Percentiles rank a stretch among this genome's conserved stretches.
These are phyloP conservation scores for Lampris megalopsis DNA, from an alignment of 2,113 vertebrate species.

Conservation along the genomic window DNA sequence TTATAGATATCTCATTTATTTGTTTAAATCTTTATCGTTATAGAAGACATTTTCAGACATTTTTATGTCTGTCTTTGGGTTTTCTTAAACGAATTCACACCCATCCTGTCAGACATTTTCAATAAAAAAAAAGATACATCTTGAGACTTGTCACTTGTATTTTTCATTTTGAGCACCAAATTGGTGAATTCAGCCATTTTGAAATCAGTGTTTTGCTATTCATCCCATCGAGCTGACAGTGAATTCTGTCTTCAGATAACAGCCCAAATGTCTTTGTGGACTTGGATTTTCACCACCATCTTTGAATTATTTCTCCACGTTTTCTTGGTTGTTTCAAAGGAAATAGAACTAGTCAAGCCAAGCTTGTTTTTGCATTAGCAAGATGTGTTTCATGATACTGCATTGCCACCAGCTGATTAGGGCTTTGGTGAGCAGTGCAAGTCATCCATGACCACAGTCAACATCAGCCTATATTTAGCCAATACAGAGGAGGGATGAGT, in stretches of 20 bases:
- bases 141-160: background rate
- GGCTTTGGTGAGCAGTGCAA: conserved; percentile 47
- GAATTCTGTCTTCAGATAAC: too few relatives aligned
- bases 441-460: conserved; percentile 53
- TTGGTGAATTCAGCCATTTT: too few relatives aligned
- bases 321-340: background rate
- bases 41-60: background rate
- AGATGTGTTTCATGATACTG: conserved; percentile 27
- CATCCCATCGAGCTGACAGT: too few relatives aligned
- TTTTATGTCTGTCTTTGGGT: background rate
- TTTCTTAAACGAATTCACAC: background rate
- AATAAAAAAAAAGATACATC: too few relatives aligned
- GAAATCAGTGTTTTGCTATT: too few relatives aligned
- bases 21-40: too few relatives aligned
- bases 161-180: too few relatives aligned
- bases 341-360: background rate
- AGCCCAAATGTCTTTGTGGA: too few relatives aligned
- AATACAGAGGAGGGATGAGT: conserved; percentile 15
- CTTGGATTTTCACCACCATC: too few relatives aligned
- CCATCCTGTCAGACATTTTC: too few relatives aligned
- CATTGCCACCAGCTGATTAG: conserved; percentile 35
- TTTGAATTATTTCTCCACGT: background rate
- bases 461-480: conserved; percentile 55
- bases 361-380: background rate
- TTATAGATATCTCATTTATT: background rate